Conservation (phyloP, 2,797 vertebrate genomes). For the Sebastes diaconus region DNA sequence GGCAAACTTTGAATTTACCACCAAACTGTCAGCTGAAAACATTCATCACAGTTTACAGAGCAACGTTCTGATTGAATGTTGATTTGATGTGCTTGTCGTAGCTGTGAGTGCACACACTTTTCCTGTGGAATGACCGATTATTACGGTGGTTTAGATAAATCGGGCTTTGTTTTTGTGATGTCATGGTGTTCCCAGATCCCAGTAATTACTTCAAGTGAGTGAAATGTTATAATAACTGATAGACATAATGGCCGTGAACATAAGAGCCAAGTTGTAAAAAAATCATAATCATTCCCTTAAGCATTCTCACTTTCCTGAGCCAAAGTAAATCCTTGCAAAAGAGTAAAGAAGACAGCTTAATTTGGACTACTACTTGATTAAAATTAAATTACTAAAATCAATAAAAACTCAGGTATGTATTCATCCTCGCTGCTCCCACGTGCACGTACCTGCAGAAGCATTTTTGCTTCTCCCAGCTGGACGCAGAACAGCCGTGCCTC, state of each 20-base stretch:
- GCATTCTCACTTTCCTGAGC: background rate
- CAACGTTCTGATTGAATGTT: background rate
- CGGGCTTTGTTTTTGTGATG: background rate
- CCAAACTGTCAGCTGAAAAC: background rate
- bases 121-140: background rate
- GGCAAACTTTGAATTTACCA: background rate
- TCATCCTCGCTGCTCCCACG: background rate
- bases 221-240: background rate
- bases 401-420: background rate
- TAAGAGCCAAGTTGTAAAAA: background rate
- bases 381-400: background rate
- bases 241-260: background rate
- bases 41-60: background rate
- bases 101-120: background rate
- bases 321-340: slow-evolving; percentile 1
- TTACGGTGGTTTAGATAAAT: background rate
- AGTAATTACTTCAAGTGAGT: background rate
- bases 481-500: background rate
- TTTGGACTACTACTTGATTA: background rate
- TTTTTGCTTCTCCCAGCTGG: slow-evolving; percentile 40
- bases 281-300: background rate
- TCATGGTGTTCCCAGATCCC: background rate
- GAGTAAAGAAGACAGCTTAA: background rate
- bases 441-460: slow-evolving; percentile 31
- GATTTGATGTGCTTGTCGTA: background rate